Conservation (phyloP, 2,113 vertebrate genomes). For the Anguilla rostrata region DNA sequence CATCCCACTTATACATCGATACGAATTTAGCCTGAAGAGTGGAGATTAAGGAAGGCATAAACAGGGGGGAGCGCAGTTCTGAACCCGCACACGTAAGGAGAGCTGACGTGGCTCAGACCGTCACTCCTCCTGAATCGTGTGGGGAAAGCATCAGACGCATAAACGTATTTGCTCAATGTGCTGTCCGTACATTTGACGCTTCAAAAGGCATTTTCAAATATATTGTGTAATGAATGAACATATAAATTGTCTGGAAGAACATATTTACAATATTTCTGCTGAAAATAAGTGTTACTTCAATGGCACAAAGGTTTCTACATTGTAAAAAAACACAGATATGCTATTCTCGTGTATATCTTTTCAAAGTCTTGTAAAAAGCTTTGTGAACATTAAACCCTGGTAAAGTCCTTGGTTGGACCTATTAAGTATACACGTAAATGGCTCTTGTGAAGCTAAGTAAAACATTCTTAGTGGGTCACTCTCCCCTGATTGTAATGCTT, state of each 20-base stretch:
- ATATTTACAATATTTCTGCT: neutral
- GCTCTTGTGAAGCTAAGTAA: neutral
- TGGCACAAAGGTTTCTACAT: neutral
- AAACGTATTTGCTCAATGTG: neutral
- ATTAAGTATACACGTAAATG: neutral
- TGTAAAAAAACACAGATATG: neutral
- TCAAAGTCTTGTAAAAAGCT: neutral
- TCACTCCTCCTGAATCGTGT: neutral
- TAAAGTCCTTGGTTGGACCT: neutral
- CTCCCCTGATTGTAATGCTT: neutral
- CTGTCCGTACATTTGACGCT: neutral
- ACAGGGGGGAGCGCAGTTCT: neutral
- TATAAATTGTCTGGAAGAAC: neutral
- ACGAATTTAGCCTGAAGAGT: neutral
- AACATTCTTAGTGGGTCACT: neutral
- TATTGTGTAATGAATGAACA: neutral
- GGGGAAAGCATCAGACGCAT: neutral
- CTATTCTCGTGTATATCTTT: neutral
- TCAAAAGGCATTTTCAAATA: neutral
- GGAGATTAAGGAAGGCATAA: neutral
- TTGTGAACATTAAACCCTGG: neutral
- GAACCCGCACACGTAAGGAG: neutral
- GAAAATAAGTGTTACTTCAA: neutral
- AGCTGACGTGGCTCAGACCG: neutral
- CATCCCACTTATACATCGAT: slow-evolving; percentile 1